phyloP scores from a whole-genome alignment of 2,888 invertebrate species.

The Stomorhina lunata region DNA sequence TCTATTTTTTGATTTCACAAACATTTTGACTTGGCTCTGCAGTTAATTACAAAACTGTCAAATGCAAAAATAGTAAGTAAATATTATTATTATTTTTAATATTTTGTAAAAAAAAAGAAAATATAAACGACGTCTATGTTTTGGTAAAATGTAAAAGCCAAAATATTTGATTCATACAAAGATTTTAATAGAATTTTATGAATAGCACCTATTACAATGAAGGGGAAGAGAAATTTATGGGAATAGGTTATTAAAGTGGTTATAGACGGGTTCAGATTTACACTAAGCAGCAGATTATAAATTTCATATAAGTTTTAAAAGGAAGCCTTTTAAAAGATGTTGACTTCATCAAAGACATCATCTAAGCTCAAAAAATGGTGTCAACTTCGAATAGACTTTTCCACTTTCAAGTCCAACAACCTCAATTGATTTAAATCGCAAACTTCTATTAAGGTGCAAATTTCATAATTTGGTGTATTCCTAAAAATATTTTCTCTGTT shows the following conservation, averaged over 20 bases:
- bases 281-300: too few species aligned
- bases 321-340: too few species aligned
- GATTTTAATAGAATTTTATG: background rate
- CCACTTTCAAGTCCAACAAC: slow-evolving; percentile 5
- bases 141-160: background rate
- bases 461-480: slow-evolving; percentile 25
- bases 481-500: slow-evolving; percentile 2
- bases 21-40: slow-evolving; percentile 72
- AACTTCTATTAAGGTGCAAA: background rate
- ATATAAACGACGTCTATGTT: background rate
- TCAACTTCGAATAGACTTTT: slow-evolving; percentile 16
- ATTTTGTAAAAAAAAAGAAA: slow-evolving; percentile 59
- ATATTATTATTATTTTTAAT: slow-evolving; percentile 64
- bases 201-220: background rate
- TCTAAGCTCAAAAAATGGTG: background rate
- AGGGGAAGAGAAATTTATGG: too few species aligned
- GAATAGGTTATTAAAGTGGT: too few species aligned
- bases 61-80: slow-evolving; percentile 72
- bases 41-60: slow-evolving; percentile 81
- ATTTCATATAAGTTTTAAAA: too few species aligned
- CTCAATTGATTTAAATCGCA: slow-evolving; percentile 60
- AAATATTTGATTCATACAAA: slow-evolving; percentile 38
- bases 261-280: too few species aligned
- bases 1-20: slow-evolving; percentile 59
- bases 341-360: too few species aligned